Evolutionary conservation across 1,140 invertebrate genomes (phyloP), one percentile per base, ranked within the genome.

Genomic region (Cotesia typhae): DNA sequence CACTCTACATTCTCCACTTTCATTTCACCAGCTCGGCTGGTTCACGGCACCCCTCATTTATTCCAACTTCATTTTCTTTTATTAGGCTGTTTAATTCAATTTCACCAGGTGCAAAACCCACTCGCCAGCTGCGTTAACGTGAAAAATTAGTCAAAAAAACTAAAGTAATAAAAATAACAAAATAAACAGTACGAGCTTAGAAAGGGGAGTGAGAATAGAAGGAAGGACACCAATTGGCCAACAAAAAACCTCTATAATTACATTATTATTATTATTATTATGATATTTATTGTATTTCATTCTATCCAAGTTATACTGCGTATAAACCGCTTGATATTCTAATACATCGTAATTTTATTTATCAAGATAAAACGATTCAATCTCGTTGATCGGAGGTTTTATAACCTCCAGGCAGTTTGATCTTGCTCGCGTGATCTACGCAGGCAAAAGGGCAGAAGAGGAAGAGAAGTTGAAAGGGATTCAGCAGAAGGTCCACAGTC

Each of bases 281-380:
- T 61, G 10, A 61, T 60, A 52, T 52, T 28, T 28, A 28, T 28
- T 28, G 28, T 28, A 28, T 28, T 28, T 28, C 1, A 47, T 47
- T 47, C 41, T 47, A 47, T 47, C 0, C 41, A 47, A 47, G 41
- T 47, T 47, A 10, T 10, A 57, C n/a, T 10, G n/a, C 12, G n/a
- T 14, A 17, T 65, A 12, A 65, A 65, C 3, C 14, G 17, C 4
- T 41, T 38, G 53, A 38, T 36, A 37, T 60, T 60, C 57, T 41
- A 71, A 71, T 71, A 66, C 36, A 38, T 66, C 37, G 52, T 47
- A 71, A 71, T 71, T 71, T 71, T 59, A 10, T 59, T 59, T 66
- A 71, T 71, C 70, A 52, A 65, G 70, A 59, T 71, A 1, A 37
- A 71, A 71, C 35, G 70, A 65, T 71, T 71, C 70, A 71, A 71